Evolutionary conservation across 1,140 invertebrate species (phyloP), one percentile per base, ranked within the genome.

Genomic region (Anastatus disparis): DNA sequence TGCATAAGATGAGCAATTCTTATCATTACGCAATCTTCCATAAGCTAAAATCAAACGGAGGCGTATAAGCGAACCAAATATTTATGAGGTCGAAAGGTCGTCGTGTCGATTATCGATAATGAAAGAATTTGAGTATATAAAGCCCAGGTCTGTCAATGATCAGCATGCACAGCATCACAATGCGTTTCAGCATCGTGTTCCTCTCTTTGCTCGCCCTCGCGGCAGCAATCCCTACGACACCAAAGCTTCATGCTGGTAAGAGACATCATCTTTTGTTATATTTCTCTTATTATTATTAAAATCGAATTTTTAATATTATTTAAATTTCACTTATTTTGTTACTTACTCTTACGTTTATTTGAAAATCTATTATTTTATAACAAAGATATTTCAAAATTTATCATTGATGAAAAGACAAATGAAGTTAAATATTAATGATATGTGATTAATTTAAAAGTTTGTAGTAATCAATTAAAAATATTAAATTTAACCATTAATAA

Each of bases 101-200:
- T 42, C 35, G 31, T 6, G 20, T 8, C 20, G 58, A 10, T 44
- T 35, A 27, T 72, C 71, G 81, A 84, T 84, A 81, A 71, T 61
- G 84, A 85, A 84, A 83, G 48, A 46, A 79, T 75, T 78, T 74
- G 69, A 56, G 82, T 86, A 86, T 85, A 86, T 85, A 86, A 84
- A 86, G 84, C 79, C 55, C 70, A 59, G 35, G 40, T 7, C 10
- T 4, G 24, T 40, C 31, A 38, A 10, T 44, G 53, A 38, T 63
- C 38, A 71, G 73, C 78, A 81, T 78, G 79, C 79, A 78, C 76
- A 77, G 58, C 69, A 78, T 77, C 78, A 84, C 69, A 78, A 86
- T 86, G 84, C 79, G 77, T 75, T 82, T 77, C 73, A 76, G 78
- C 74, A 73, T 83, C 56, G 74, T 84, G 71, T 76, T 85, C 72